Percentiles rank a stretch among this genome's conserved stretches.
Evolutionary conservation across 2,888 invertebrate species (phyloP).

Genomic region (Cosmia trapezina): DNA sequence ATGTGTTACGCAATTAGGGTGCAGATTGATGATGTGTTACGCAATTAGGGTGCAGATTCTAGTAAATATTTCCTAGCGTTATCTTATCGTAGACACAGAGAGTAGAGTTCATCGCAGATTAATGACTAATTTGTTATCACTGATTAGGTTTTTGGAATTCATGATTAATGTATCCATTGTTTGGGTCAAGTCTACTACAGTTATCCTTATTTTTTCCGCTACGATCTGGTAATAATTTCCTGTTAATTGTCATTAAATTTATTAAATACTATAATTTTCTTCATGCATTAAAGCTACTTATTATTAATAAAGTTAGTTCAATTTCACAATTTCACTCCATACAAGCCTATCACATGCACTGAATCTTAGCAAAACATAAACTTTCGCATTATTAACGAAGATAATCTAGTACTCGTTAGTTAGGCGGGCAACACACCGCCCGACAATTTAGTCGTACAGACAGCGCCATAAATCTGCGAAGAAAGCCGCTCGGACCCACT

Average conservation of each 20-base stretch:
- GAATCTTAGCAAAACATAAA: constrained; percentile 55
- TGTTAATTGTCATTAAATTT: neutral
- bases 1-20: too few relatives aligned
- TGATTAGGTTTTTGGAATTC: constrained; percentile 15
- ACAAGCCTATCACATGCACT: constrained; percentile 43
- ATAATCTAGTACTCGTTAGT: constrained; percentile 65
- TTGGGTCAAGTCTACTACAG: constrained; percentile 6
- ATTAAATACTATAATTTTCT: neutral
- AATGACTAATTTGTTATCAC: constrained; percentile 11
- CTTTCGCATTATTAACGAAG: constrained; percentile 64
- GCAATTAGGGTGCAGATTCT: too few relatives aligned
- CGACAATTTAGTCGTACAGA: constrained; percentile 62
- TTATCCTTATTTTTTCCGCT: constrained; percentile 6
- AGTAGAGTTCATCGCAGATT: constrained; percentile 9
- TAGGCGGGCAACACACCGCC: constrained; percentile 56
- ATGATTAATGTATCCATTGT: constrained; percentile 10
- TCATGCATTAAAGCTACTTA: neutral
- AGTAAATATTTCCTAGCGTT: constrained; percentile 1
- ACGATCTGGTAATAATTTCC: neutral
- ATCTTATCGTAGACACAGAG: constrained; percentile 22
- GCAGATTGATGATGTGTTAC: too few relatives aligned
- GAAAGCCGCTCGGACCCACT: constrained; percentile 63
- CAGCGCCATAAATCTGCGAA: constrained; percentile 64
- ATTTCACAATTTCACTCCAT: constrained; percentile 31
- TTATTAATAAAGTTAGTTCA: neutral